Base-by-base conservation (phyloP, 1,140 invertebrate genomes). In the Heliconius nattereri region DNA sequence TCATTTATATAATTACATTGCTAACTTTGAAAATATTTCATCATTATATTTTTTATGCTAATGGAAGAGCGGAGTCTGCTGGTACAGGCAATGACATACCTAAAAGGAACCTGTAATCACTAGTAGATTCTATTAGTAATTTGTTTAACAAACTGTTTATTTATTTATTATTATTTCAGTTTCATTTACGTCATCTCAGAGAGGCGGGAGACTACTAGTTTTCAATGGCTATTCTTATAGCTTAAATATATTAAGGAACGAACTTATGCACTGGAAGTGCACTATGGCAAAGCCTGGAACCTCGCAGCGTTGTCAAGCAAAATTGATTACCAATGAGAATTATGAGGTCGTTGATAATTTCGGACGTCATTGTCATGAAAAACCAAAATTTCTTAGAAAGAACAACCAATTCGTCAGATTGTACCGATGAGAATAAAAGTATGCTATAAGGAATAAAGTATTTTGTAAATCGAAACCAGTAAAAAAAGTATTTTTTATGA, bases 151-250 rank as follows among this genome's bases (percentile, higher is more conserved):
- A 35, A 35, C 32, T 35, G 32, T 32, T 32, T 32, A 35, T 35
- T 35, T 35, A 35, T 35, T 35, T 35, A 29, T 29, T 29, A 29
- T 35, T 35, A 35, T 35, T 91, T 81, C 85, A 91, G 90, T 91
- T 54, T 74, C 76, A 19, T 91, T 91, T 81, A 85, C 85, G 9
- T 40, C 79, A 74, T 91, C 90, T 2, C 89, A 90, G 80, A 86
- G 89, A 84, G 90, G 90, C 0, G 86, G 86, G 1, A 83, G 84
- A 19, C 85, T 91, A 11, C 82, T 91, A 11, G 57, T 91, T 45
- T 89, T 78, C 83, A 73, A 86, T 5, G 89, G 89, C 16, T 90
- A 88, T 73, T 87, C 87, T 1, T 91, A 91, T 84, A 90, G 89
- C 49, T 78, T 88, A 54, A 83, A 85, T 29, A 85, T 78, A 32